phyloP scores from a whole-genome alignment of 2,888 invertebrate species.

The Rhagonycha fulva region DNA sequence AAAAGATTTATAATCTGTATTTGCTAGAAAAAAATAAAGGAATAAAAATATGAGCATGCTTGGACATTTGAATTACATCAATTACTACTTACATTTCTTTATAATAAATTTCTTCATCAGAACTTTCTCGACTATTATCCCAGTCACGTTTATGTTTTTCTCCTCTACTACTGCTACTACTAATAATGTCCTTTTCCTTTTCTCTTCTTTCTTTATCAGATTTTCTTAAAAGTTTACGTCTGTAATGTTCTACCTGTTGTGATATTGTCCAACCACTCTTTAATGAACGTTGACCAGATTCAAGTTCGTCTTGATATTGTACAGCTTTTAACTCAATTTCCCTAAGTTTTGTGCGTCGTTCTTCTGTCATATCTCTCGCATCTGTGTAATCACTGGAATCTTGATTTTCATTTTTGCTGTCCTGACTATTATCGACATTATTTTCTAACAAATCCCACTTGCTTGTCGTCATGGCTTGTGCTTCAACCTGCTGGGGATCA shows the following conservation, averaged over 20 bases:
- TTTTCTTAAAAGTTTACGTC: slow-evolving; percentile 86
- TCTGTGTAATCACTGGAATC: slow-evolving; percentile 53
- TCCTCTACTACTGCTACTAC: slow-evolving; percentile 27
- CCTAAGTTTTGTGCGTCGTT: slow-evolving; percentile 75
- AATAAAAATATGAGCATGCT: neutral
- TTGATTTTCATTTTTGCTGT: slow-evolving; percentile 51
- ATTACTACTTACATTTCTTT: slow-evolving; percentile 52
- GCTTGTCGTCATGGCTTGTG: slow-evolving; percentile 83
- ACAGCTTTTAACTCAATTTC: slow-evolving; percentile 95
- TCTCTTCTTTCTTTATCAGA: slow-evolving; percentile 53
- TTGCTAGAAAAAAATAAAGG: neutral
- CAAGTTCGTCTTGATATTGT: slow-evolving; percentile 95
- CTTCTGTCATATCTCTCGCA: slow-evolving; percentile 65
- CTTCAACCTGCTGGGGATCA: slow-evolving; percentile 82
- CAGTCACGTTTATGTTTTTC: slow-evolving; percentile 52
- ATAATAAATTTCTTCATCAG: slow-evolving; percentile 52
- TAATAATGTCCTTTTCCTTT: slow-evolving; percentile 42
- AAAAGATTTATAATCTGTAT: too few species aligned
- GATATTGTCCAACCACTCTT: slow-evolving; percentile 75
- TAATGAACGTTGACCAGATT: slow-evolving; percentile 76
- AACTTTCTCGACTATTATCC: slow-evolving; percentile 48
- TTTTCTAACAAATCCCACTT: slow-evolving; percentile 83
- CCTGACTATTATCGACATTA: slow-evolving; percentile 52
- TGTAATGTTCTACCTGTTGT: slow-evolving; percentile 89
- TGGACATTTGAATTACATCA: neutral